These are phyloP conservation scores for Priocnemis perturbator DNA, from an alignment of 2,888 invertebrate species.

Conservation along the genomic window DNA sequence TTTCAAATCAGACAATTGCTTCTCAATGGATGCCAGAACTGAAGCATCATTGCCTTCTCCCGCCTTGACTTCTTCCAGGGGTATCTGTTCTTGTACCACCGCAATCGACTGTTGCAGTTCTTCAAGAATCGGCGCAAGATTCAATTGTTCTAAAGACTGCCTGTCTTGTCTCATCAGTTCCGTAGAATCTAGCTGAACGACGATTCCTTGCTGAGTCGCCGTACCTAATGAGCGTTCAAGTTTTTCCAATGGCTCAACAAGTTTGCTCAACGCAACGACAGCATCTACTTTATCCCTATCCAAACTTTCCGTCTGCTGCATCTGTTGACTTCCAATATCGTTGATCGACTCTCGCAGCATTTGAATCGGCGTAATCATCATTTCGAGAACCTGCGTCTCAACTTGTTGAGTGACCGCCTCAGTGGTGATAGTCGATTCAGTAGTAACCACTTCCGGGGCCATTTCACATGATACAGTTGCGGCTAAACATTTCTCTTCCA, in stretches of 20 bases:
- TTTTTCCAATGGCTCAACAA: slow-evolving; percentile 34
- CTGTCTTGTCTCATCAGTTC: not conserved
- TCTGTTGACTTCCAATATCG: slow-evolving; percentile 17
- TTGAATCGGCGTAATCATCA: slow-evolving; percentile 29
- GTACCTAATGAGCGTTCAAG: slow-evolving; percentile 28
- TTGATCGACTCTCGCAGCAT: slow-evolving; percentile 8
- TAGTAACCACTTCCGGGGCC: slow-evolving; percentile 6
- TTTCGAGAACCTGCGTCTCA: slow-evolving; percentile 17
- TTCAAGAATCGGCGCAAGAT: slow-evolving; percentile 55
- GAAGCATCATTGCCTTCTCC: slow-evolving; percentile 25
- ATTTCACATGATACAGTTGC: slow-evolving; percentile 11
- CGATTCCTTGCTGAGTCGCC: slow-evolving; percentile 39
- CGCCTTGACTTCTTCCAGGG: not conserved
- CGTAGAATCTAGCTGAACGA: slow-evolving; percentile 34
- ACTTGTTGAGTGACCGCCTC: slow-evolving; percentile 22
- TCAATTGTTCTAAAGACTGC: not conserved
- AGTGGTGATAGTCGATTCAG: not conserved
- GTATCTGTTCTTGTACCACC: slow-evolving; percentile 61
- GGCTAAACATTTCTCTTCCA: slow-evolving; percentile 33
- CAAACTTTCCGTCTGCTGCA: slow-evolving; percentile 11
- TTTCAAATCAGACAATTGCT: slow-evolving; percentile 31
- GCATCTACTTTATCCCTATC: not conserved
- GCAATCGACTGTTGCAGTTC: slow-evolving; percentile 73
- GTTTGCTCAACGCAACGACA: slow-evolving; percentile 40
- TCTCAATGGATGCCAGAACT: slow-evolving; percentile 33